Conservation (phyloP, 1,140 invertebrate species). For the Drosophila sturtevanti region DNA sequence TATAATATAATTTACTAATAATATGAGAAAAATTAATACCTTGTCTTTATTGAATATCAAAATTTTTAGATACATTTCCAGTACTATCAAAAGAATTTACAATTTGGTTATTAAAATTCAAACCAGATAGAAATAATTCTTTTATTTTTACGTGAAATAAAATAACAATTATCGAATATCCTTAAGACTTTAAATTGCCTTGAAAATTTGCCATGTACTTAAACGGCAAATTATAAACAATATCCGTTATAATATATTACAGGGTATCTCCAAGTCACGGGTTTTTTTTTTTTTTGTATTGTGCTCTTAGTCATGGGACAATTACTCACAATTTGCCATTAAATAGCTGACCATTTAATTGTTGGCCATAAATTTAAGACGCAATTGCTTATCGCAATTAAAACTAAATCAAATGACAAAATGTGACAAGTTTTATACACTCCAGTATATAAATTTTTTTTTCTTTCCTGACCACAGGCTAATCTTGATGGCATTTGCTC, state of each 20-base stretch:
- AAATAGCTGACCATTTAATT: slow-evolving; percentile 61
- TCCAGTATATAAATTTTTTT: slow-evolving; percentile 24
- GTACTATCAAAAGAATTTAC: too few relatives aligned
- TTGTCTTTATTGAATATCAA: too few relatives aligned
- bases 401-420: slow-evolving; percentile 62
- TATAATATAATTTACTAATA: too few relatives aligned
- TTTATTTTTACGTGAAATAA: too few relatives aligned
- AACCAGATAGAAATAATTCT: too few relatives aligned
- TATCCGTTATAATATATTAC: background rate
- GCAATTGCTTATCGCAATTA: slow-evolving; percentile 66
- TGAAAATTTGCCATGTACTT: too few relatives aligned
- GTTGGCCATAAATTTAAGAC: slow-evolving; percentile 56
- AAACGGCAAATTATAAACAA: too few relatives aligned
- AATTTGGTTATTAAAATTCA: too few relatives aligned
- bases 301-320: background rate
- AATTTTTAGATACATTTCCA: too few relatives aligned
- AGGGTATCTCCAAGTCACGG: background rate
- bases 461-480: slow-evolving; percentile 19
- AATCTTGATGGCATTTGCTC: slow-evolving; percentile 57
- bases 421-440: slow-evolving; percentile 41
- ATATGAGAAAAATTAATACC: too few relatives aligned
- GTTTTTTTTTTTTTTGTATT: background rate
- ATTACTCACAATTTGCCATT: slow-evolving; percentile 39
- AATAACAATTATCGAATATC: too few relatives aligned
- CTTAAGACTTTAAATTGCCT: too few relatives aligned